Conservation (phyloP, 2,888 invertebrate species). For the Coleophora deauratella region DNA sequence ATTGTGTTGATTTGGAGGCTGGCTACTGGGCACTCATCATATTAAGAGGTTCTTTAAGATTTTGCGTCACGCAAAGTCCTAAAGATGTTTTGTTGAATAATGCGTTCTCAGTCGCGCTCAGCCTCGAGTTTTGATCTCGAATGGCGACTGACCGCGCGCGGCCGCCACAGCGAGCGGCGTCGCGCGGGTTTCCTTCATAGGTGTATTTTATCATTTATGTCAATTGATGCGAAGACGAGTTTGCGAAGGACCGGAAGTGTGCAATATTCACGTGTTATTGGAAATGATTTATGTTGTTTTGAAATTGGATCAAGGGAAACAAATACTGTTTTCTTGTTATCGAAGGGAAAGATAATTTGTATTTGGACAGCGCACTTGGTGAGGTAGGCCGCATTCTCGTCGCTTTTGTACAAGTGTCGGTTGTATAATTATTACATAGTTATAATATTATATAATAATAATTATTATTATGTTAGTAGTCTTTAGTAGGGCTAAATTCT, state of each 20-base stretch:
- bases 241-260: slow-evolving; percentile 19
- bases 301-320: not conserved
- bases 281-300: not conserved
- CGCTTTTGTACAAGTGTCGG: slow-evolving; percentile 45
- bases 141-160: slow-evolving; percentile 35
- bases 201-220: slow-evolving; percentile 58
- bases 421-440: slow-evolving; percentile 43
- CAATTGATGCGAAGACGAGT: slow-evolving; percentile 46
- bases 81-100: too few relatives aligned
- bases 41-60: not conserved
- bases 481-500: slow-evolving; percentile 56
- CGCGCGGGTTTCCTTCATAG: slow-evolving; percentile 52
- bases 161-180: slow-evolving; percentile 15
- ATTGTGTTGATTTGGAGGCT: slow-evolving; percentile 23
- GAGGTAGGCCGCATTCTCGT: slow-evolving; percentile 16
- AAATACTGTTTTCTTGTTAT: too few relatives aligned
- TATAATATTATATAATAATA: slow-evolving; percentile 33
- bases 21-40: not conserved
- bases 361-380: too few relatives aligned
- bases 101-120: not conserved
- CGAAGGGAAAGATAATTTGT: too few relatives aligned
- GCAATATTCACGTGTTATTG: slow-evolving; percentile 9
- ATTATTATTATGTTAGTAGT: slow-evolving; percentile 36
- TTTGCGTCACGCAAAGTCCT: not conserved
- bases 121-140: slow-evolving; percentile 52